These are phyloP conservation scores for Himantopus leucocephalus DNA, from an alignment of 2,113 vertebrate species.

Conservation along the genomic window DNA sequence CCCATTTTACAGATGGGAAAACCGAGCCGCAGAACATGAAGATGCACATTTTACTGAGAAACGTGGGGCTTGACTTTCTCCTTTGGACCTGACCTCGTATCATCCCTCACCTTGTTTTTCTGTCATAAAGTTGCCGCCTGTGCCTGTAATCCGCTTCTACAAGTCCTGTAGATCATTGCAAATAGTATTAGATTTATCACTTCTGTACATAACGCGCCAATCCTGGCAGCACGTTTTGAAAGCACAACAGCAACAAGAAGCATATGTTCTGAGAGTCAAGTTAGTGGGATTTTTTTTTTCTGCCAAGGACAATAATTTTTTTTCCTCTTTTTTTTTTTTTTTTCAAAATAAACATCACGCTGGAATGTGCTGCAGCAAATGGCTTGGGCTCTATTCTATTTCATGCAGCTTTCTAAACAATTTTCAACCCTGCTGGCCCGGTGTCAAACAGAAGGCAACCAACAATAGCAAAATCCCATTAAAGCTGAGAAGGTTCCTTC, in stretches of 20 bases:
- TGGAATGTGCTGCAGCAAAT: conserved; percentile 82
- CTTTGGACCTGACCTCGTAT: not conserved
- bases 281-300: conserved; percentile 65
- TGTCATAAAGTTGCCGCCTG: not conserved
- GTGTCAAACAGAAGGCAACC: conserved; percentile 95
- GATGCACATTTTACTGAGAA: not conserved
- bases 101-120: not conserved
- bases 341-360: conserved; percentile 78
- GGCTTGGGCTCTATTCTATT: conserved; percentile 81
- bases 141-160: conserved; percentile 13
- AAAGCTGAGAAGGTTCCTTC: conserved; percentile 98
- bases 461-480: conserved; percentile 98
- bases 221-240: conserved; percentile 66
- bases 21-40: rapidly evolving
- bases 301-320: conserved; percentile 85
- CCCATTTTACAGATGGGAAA: not conserved
- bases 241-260: conserved; percentile 70
- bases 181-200: conserved; percentile 62
- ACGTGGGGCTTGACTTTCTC: not conserved
- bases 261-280: conserved; percentile 71
- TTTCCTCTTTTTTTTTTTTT: conserved; percentile 17
- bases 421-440: conserved; percentile 81
- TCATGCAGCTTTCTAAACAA: conserved; percentile 85
- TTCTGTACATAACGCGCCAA: conserved; percentile 29
- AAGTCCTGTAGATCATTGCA: conserved; percentile 52